Base-by-base conservation (phyloP, 2,888 invertebrate genomes). In the Catocala fraxini region DNA sequence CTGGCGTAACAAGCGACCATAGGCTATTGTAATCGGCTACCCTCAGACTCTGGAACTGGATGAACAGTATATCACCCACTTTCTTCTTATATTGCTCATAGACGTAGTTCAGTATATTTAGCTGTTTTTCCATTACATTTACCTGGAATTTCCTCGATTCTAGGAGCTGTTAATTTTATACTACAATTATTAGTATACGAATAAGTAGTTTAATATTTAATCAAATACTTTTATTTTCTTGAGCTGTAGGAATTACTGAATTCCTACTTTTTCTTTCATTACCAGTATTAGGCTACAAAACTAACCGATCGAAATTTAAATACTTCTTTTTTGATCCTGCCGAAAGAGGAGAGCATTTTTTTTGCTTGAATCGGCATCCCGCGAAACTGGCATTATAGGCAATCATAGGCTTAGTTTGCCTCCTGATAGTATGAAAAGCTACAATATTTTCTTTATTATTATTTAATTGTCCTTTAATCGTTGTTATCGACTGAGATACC, bases 111-210 rank as follows among this genome's bases (percentile, higher is more conserved):
- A 0, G 96, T 97, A 15, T 97, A 97, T 91, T 85, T 97, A 89
- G 95, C 96, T 43, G 97, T 97, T 95, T n/a, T 97, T 97, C 85
- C 96, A 0, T 59, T 97, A 9, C 97, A 97, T 88, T 89, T 97
- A 89, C 96, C 97, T 0, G 97, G 97, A 48, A 95, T 96, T 80
- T 96, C 96, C 0, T 96, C 96, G 39, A 96, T 97, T 95, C 85
- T 97, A 94, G 97, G 96, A 25, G 96, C 97, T 12, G 95, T 97
- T 88, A 97, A 97, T 92, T 97, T 97, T 95, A 96, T 97, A 95
- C 96, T 0, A 97, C 97, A 63, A 95, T 96, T 83, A 95, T 96
- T 85, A 97, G 97, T 92, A 96, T 97, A 92, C 96, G 96, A 84
- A 88, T 95, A 51, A 86, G 86, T 73, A 95, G 93, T 51, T 94